Evolutionary conservation across 1,140 invertebrate genomes (phyloP).

Genomic region (Drosophila nebulosa): DNA sequence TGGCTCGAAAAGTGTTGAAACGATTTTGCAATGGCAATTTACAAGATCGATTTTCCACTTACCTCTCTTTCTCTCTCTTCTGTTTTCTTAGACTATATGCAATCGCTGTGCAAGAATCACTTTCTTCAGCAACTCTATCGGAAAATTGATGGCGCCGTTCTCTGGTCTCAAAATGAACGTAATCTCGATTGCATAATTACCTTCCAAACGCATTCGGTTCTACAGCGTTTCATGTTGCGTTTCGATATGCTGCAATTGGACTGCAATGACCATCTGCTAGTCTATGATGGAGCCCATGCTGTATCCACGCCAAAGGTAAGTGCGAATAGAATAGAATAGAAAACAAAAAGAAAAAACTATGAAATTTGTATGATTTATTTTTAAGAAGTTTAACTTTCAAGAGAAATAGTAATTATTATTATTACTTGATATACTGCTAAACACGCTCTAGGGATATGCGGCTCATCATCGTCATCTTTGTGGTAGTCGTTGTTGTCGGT

Average conservation of each 20-base stretch:
- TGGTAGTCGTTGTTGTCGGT: neutral
- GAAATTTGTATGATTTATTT: neutral
- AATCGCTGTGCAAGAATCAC: constrained; percentile 91
- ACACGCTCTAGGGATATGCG: neutral
- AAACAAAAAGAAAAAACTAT: no score
- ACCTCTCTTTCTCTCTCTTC: constrained; percentile 41
- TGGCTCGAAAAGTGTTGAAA: neutral
- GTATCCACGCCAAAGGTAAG: constrained; percentile 92
- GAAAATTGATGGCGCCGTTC: constrained; percentile 94
- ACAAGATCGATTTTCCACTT: constrained; percentile 33
- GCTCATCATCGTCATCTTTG: neutral
- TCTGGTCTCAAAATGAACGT: constrained; percentile 92
- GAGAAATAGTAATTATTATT: neutral
- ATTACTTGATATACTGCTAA: neutral
- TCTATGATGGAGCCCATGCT: constrained; percentile 95
- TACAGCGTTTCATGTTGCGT: constrained; percentile 95
- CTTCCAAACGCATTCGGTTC: constrained; percentile 95
- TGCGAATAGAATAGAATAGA: no score
- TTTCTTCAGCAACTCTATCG: constrained; percentile 92
- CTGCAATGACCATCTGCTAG: constrained; percentile 95
- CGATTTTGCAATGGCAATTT: neutral
- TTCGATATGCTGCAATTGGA: constrained; percentile 91
- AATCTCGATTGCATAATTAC: constrained; percentile 95
- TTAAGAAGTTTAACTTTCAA: neutral
- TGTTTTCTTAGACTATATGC: constrained; percentile 89